Percentiles rank a stretch among this genome's conserved stretches.
Conservation (phyloP, 1,140 invertebrate genomes). For the Proales similis region DNA sequence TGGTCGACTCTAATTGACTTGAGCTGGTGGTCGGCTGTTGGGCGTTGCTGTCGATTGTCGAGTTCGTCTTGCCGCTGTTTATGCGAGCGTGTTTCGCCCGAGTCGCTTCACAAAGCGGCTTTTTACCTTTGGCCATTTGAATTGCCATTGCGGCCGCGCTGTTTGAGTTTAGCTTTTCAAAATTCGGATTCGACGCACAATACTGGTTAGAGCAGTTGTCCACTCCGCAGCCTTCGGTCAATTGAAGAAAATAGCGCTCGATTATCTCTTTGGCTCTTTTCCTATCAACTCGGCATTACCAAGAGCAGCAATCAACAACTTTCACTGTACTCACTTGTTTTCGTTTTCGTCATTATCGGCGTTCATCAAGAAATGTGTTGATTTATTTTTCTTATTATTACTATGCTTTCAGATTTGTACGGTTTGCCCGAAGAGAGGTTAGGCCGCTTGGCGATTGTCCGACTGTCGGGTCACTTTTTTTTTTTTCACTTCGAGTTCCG, state of each 20-base stretch:
- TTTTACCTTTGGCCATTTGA: constrained; percentile 73
- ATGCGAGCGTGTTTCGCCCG: constrained; percentile 65
- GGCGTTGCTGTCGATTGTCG: constrained; percentile 5
- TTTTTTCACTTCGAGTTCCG: too few relatives aligned
- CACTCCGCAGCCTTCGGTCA: constrained; percentile 81
- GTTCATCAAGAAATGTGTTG: too few relatives aligned
- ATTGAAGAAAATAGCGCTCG: constrained; percentile 81
- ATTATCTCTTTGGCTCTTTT: constrained; percentile 68
- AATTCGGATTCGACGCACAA: constrained; percentile 69
- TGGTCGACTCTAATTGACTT: constrained; percentile 6
- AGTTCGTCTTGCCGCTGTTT: constrained; percentile 19
- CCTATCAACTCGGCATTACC: too few relatives aligned
- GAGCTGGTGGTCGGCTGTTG: too few relatives aligned
- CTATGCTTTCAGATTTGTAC: too few relatives aligned
- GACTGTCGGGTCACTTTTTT: too few relatives aligned
- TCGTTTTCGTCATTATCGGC: too few relatives aligned
- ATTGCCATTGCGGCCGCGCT: constrained; percentile 78
- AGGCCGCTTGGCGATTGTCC: too few relatives aligned
- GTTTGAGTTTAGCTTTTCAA: constrained; percentile 56
- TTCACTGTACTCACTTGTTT: too few relatives aligned
- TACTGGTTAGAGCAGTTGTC: constrained; percentile 70
- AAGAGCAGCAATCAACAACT: too few relatives aligned
- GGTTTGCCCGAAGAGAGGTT: too few relatives aligned
- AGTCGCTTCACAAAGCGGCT: constrained; percentile 67
- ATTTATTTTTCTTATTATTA: too few relatives aligned